Evolutionary conservation across 1,140 invertebrate genomes (phyloP).

Genomic region (Campoletis sonorensis): DNA sequence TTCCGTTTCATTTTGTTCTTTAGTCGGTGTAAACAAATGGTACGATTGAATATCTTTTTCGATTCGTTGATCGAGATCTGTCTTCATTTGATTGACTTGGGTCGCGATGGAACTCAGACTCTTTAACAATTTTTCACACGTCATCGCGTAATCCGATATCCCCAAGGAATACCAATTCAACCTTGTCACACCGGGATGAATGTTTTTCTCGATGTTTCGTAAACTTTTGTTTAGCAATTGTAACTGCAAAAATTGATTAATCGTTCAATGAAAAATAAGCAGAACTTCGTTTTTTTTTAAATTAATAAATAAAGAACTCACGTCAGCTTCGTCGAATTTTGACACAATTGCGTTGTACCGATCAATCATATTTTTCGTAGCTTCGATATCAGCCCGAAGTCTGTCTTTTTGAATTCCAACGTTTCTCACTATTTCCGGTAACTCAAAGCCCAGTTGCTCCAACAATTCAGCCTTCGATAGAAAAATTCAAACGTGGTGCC

Average conservation of each 20-base stretch:
- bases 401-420: slow-evolving; percentile 83
- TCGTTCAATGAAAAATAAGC: not conserved
- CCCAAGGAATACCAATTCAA: slow-evolving; percentile 91
- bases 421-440: slow-evolving; percentile 83
- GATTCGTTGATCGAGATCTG: slow-evolving; percentile 82
- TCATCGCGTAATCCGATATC: slow-evolving; percentile 84
- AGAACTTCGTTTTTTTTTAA: no score
- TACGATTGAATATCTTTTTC: slow-evolving; percentile 76
- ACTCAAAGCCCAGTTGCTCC: slow-evolving; percentile 84
- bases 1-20: slow-evolving; percentile 56
- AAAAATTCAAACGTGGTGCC: not conserved
- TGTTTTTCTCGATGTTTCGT: slow-evolving; percentile 84
- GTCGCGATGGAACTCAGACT: slow-evolving; percentile 81
- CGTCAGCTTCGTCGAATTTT: slow-evolving; percentile 80
- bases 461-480: slow-evolving; percentile 80
- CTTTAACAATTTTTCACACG: slow-evolving; percentile 77
- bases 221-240: slow-evolving; percentile 83
- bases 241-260: slow-evolving; percentile 68
- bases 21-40: slow-evolving; percentile 77
- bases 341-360: slow-evolving; percentile 80
- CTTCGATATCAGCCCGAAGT: slow-evolving; percentile 81
- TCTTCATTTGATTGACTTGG: slow-evolving; percentile 87
- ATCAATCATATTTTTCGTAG: slow-evolving; percentile 78
- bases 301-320: slow-evolving; percentile 56
- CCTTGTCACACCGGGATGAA: slow-evolving; percentile 87